A percentile compares a stretch with the other conserved stretches of the same genome.
Conservation (phyloP, 2,888 invertebrate genomes). For the Protula sp. region DNA sequence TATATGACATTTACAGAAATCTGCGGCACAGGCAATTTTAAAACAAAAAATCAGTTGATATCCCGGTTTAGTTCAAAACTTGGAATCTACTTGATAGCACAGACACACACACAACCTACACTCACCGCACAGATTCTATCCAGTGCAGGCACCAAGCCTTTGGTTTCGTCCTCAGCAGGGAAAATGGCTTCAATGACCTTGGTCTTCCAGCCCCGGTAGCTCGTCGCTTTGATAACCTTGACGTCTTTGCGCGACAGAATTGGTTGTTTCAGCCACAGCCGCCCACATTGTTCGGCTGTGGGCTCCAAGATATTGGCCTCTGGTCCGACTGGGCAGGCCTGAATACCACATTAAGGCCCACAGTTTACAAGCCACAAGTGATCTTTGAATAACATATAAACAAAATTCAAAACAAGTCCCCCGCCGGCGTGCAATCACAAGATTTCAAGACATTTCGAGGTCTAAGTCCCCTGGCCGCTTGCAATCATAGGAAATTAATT, state of each 20-base stretch:
- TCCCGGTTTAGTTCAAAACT: no score
- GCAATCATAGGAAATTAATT: no score
- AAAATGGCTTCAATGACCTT: constrained; percentile 86
- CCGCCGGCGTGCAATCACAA: no score
- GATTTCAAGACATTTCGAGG: no score
- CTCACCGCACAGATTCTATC: constrained; percentile 69
- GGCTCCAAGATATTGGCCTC: constrained; percentile 91
- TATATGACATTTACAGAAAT: no score
- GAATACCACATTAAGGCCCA: no score
- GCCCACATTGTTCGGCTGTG: constrained; percentile 76
- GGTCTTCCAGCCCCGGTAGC: constrained; percentile 55
- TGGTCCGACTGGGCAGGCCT: constrained; percentile 91
- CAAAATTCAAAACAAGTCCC: no score
- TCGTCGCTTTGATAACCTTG: constrained; percentile 64
- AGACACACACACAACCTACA: no score
- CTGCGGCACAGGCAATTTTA: no score
- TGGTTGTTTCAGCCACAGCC: constrained; percentile 89
- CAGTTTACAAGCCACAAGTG: background rate
- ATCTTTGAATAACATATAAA: background rate
- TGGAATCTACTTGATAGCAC: no score
- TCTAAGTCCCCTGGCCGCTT: no score
- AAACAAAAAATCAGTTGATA: no score
- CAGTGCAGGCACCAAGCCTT: constrained; percentile 74
- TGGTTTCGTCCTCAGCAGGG: constrained; percentile 66
- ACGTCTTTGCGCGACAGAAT: constrained; percentile 87